Base-by-base conservation (phyloP, 92 coral and sea anemone species). In the Porites cylindrica region DNA sequence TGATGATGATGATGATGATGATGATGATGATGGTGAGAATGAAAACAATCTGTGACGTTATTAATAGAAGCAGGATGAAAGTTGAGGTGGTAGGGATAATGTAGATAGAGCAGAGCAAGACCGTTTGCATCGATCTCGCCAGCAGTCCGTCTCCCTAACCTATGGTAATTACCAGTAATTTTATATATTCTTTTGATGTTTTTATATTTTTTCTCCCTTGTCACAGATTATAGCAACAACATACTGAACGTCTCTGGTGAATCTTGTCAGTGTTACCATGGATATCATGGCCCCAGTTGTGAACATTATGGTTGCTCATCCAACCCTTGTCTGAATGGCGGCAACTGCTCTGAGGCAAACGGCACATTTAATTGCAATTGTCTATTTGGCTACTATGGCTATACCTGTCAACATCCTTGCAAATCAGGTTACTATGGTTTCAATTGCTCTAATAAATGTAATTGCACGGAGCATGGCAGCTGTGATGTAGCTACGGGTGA, bases 271-370 rank as follows among this genome's bases (percentile, higher is more conserved):
- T 97, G 99, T 76, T 72, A 73, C 63, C 79, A 20, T 26, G 98
- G 98, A 71, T 96, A 90, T 92, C 99, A 97, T 88, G 99, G 99
- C 17, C 89, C 91, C 74, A 95, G 99, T 73, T 97, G 99, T 80
- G 92, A 95, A 78, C 97, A 97, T 81, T 85, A 72, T 50, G 98
- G 99, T 23, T 97, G 99, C 73, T 77, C 79, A 19, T 95, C 98
- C 9, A 95, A 93, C 88, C 99, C 99, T 7, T 97, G 99, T 64
- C 82, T 75, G 21, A 96, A 97, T 82, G 84, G 86, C 2, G 99
- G 97, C 53, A 88, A 73, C n/a, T 97, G 97, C 53, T 66, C 56
- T 10, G 88, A 95, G 62, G 32, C 23, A 51, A 51, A 78, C 61
- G 70, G 67, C 75, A 76, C 88, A 38, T 97, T 90, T 81, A 61